Base-by-base conservation (phyloP, 2,797 vertebrate genomes). In the Tinamus major region DNA sequence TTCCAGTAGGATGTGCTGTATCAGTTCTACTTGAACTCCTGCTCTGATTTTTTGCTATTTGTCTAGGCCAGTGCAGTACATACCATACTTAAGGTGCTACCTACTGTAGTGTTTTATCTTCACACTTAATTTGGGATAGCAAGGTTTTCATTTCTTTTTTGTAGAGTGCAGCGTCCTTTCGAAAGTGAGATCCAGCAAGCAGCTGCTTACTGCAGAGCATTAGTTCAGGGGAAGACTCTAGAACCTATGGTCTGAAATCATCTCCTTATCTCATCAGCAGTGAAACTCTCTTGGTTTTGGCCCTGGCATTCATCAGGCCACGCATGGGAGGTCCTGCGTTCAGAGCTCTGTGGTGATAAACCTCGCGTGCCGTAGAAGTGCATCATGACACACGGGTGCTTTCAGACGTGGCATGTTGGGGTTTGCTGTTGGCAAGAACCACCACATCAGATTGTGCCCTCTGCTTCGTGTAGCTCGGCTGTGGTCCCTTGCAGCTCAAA, bases 381-480 rank as follows among this genome's bases (percentile, higher is more conserved):
- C 35, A 10, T 29, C 2, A 0, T 46, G 67, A 37, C 21, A 19
- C 5, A 7, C 0, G 3, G 64, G 35, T 1, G 1, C 62, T 63
- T 58, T 63, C 3, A 13, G 79, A 20, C 33, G 4, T 0, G 0
- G 24, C 1, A 0, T 2, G 9, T 7, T 42, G 51, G 46, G 55
- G 42, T 26, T 1, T 7, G 56, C 17, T 68, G 31, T 2, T 8
- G 80, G 0, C 64, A 13, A 5, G 87, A 93, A 19, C 37, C 35
- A 1, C 67, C 62, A 62, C 48, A 3, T n/a, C 48, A 37, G 42
- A 5, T 31, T n/a, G 56, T 90, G 79, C 69, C 68, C 61, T 78
- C 67, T 56, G 86, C 14, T 62, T 35, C 75, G 24, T 6, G 3
- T 16, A 6, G 20, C 20, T 58, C 53, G 44, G 27, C 81, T 78